Base-by-base conservation (phyloP, 1,140 invertebrate genomes). In the Trichomalopsis sarcophagae region DNA sequence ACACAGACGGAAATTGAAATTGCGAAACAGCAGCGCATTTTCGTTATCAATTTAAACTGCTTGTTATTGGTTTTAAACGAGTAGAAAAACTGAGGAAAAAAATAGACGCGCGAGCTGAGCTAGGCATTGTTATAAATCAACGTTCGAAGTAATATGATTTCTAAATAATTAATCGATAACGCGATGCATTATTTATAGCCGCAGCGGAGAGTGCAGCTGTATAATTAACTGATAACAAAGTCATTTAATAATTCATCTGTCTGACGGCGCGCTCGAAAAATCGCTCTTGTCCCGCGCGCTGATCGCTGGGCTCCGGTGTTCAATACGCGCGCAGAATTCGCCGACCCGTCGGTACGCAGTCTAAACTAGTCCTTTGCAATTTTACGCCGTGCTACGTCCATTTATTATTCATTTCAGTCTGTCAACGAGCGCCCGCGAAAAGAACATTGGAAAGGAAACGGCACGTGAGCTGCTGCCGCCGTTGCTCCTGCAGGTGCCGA, bases 161-260 rank as follows among this genome's bases (percentile, higher is more conserved):
- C 9, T 21, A 13, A 68, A 76, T 33, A 76, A 85, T 84, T 77
- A 77, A 81, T 81, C 50, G 62, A 33, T 11, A 14, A 47, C 0
- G 36, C 4, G 36, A 36, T 23, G 13, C 0, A 40, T 78, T 85
- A 85, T 85, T 85, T 82, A 78, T 85, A 55, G 62, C 14, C 2
- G 62, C 23, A 33, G 0, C 36, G 66, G 33, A 33, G 33, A 33
- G 0, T 55, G n/a, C 69, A 27, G n/a, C 55, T n/a, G 73, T 74
- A 85, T 75, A 81, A 85, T 85, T 81, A 85, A 77, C 73, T 13
- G 84, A 81, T 82, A 85, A 82, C 44, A 81, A 73, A 82, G 50
- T 77, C 40, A 50, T 76, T 75, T 77, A 77, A 85, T 85, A 85
- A 85, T 50, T 74, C 77, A 66, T 66, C 55, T 44, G 69, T 81